Evolutionary conservation across 2,888 invertebrate species (phyloP).

Genomic region (Neoascia interrupta): DNA sequence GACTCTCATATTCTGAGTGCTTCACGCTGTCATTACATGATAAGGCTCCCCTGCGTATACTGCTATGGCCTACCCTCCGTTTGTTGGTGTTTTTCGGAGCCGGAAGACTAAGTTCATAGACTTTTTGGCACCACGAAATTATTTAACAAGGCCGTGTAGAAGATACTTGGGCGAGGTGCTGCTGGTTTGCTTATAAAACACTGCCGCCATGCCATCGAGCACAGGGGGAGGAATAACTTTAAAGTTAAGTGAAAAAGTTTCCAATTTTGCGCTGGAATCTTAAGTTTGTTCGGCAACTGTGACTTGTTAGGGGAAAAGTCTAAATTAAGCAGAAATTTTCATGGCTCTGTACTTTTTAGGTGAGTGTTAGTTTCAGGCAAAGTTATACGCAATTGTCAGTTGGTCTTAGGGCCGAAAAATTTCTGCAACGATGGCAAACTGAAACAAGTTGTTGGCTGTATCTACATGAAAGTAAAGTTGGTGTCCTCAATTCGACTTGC

Average conservation of each 20-base stretch:
- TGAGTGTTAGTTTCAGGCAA: slow-evolving; percentile 45
- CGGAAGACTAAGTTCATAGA: slow-evolving; percentile 38
- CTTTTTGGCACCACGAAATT: slow-evolving; percentile 43
- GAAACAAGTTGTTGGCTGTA: no score
- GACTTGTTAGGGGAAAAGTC: slow-evolving; percentile 58
- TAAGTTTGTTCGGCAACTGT: slow-evolving; percentile 62
- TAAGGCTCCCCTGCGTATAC: slow-evolving; percentile 1
- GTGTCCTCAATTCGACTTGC: slow-evolving; percentile 18
- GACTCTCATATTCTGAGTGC: slow-evolving; percentile 23
- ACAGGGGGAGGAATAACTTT: slow-evolving; percentile 46
- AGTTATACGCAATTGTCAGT: slow-evolving; percentile 46
- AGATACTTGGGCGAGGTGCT: slow-evolving; percentile 29
- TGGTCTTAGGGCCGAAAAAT: slow-evolving; percentile 32
- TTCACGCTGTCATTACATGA: slow-evolving; percentile 5
- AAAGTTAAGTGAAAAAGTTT: slow-evolving; percentile 68
- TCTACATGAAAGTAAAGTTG: no score
- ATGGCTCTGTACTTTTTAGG: slow-evolving; percentile 22
- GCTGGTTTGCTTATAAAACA: slow-evolving; percentile 47
- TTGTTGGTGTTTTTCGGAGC: not conserved
- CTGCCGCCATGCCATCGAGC: not conserved
- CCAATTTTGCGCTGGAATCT: slow-evolving; percentile 43
- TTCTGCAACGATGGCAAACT: no score
- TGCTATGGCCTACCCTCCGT: no score
- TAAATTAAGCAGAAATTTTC: slow-evolving; percentile 55
- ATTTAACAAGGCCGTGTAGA: slow-evolving; percentile 26